Evolutionary conservation across 92 coral and sea anemone genomes (phyloP).

Genomic region (Epizoanthus rinbou): DNA sequence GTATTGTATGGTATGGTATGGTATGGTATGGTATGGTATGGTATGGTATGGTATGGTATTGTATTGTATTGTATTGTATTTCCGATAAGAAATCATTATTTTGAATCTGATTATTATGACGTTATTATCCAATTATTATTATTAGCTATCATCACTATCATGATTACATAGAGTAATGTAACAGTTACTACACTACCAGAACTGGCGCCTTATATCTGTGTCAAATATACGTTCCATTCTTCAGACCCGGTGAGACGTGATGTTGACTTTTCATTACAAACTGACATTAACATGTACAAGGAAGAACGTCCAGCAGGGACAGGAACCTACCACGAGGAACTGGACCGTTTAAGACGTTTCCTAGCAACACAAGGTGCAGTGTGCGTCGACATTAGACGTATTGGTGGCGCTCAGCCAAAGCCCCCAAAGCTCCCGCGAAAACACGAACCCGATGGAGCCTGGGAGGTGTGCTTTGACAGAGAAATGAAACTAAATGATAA

Average conservation of each 20-base stretch:
- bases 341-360: slow-evolving; percentile 62
- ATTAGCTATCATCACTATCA: no score
- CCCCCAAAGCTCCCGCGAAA: slow-evolving; percentile 67
- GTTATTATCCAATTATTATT: no score
- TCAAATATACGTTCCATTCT: no score
- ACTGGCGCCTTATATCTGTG: no score
- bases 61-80: no score
- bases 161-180: no score
- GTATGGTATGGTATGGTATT: no score
- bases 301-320: slow-evolving; percentile 70
- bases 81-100: no score
- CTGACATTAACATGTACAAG: slow-evolving; percentile 49
- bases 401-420: slow-evolving; percentile 73
- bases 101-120: no score
- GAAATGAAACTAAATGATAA: slow-evolving; percentile 57
- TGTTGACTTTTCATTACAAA: not conserved
- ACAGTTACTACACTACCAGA: no score
- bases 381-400: slow-evolving; percentile 74
- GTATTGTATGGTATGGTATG: no score
- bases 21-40: no score
- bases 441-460: slow-evolving; percentile 87
- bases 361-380: slow-evolving; percentile 90
- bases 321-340: slow-evolving; percentile 62
- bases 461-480: slow-evolving; percentile 91
- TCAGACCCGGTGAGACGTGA: not conserved